Base-by-base conservation (phyloP, 1,140 invertebrate species). In the Nixonia krombeini region DNA sequence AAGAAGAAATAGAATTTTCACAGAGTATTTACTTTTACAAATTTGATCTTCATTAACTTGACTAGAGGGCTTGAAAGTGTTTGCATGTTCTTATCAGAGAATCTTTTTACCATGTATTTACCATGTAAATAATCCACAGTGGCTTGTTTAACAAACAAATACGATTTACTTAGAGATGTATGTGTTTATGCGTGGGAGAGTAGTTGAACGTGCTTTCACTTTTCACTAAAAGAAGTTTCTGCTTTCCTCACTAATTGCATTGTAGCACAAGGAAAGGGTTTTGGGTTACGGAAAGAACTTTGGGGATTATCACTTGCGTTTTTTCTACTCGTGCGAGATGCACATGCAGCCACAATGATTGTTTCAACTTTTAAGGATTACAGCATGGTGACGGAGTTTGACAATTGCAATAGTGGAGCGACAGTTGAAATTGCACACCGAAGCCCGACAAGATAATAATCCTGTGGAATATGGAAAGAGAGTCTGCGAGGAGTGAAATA, bases 391-490 rank as follows among this genome's bases (percentile, higher is more conserved):
- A 46, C 25, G 13, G 23, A 46, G 42, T 46, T 28, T 16, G 18
- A 23, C 38, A 10, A 12, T 21, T 17, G 17, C 12, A 3, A 4
- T n/a, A 17, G 6, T 25, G 17, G 26, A 44, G 26, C 40, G 42
- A 25, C 42, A 9, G 45, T 35, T 35, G 45, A 47, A 47, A 47
- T 47, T 47, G 45, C 45, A 16, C 35, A 35, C 31, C 45, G 45
- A 47, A 47, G 17, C 45, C 45, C 16, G 29, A 47, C 45, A 47
- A 47, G 45, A 47, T 35, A 35, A 47, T 47, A 47, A 47, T 47
- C 45, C 45, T n/a, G 25, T 7, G 15, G 45, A 33, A 47, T 35
- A 29, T 8, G 16, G 26, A 31, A 45, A 45, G 42, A 31, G 42
- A 6, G 26, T 17, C 1, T 13, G n/a, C n/a, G n/a, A n/a, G n/a